Conservation (phyloP, 2,888 invertebrate genomes). For the Hypomecis atomaria region DNA sequence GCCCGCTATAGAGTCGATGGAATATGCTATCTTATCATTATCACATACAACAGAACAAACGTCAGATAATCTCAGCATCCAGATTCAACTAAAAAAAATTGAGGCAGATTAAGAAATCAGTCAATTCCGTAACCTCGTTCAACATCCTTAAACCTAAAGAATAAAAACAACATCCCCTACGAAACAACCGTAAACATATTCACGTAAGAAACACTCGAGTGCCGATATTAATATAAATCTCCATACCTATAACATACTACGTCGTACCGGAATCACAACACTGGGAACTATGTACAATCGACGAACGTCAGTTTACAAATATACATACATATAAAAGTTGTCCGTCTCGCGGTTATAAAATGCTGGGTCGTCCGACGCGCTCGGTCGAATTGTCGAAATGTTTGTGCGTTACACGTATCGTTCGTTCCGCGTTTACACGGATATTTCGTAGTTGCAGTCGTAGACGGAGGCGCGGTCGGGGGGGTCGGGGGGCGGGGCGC, state of each 20-base stretch:
- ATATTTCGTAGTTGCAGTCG: conserved; percentile 98
- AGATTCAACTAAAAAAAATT: conserved; percentile 57
- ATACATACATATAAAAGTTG: conserved; percentile 71
- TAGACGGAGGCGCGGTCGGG: conserved; percentile 95
- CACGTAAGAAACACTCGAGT: conserved; percentile 42
- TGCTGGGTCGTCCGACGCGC: conserved; percentile 4
- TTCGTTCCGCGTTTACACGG: conserved; percentile 87
- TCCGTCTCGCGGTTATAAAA: conserved; percentile 12
- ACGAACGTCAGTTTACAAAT: conserved; percentile 59
- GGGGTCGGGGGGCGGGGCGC: conserved; percentile 81
- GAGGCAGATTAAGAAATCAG: conserved; percentile 67
- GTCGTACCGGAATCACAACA: conserved; percentile 74
- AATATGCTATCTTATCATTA: neutral
- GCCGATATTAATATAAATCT: conserved; percentile 40
- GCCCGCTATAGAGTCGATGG: neutral
- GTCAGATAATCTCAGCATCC: conserved; percentile 36
- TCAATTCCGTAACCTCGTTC: conserved; percentile 65
- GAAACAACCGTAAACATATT: conserved; percentile 47
- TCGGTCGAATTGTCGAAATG: conserved; percentile 2
- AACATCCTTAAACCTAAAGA: conserved; percentile 52
- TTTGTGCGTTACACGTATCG: conserved; percentile 32
- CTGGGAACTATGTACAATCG: conserved; percentile 72
- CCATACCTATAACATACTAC: conserved; percentile 49
- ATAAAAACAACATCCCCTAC: conserved; percentile 41
- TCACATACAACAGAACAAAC: conserved; percentile 26